Conservation (phyloP, 2,888 invertebrate species). For the Invenusta paracnida region DNA sequence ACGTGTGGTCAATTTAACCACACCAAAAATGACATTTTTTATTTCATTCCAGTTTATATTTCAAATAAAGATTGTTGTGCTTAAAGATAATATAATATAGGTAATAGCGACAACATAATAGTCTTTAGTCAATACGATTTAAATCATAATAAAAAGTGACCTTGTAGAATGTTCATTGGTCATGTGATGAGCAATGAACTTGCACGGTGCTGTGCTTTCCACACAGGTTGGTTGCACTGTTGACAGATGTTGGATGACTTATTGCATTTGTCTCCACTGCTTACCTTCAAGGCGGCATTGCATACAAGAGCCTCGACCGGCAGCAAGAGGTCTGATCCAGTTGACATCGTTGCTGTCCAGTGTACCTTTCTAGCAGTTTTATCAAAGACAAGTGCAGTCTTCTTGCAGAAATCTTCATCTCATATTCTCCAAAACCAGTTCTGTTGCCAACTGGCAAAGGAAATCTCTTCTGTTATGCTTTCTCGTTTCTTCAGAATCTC, state of each 20-base stretch:
- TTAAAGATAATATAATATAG: not conserved
- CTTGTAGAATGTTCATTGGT: not conserved
- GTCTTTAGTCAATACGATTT: not conserved
- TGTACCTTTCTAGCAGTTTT: constrained; percentile 17
- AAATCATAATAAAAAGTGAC: not conserved
- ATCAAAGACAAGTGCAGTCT: not conserved
- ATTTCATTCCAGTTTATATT: not conserved
- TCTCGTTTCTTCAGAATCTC: constrained; percentile 34
- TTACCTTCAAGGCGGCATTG: not conserved
- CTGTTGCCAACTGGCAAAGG: constrained; percentile 16
- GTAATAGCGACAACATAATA: not conserved
- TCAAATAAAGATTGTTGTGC: not conserved
- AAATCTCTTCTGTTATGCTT: constrained; percentile 14
- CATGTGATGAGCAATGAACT: constrained; percentile 13
- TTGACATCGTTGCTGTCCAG: not conserved
- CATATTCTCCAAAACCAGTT: not conserved
- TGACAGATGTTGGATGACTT: not conserved
- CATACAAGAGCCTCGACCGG: not conserved
- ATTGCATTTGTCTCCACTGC: not conserved
- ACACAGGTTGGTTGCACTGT: not conserved
- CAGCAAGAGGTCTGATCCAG: constrained; percentile 12
- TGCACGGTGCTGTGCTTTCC: not conserved
- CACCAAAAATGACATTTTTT: not conserved
- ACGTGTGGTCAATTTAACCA: not conserved
- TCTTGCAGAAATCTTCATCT: not conserved